Base-by-base conservation (phyloP, 2,797 vertebrate species). In the Anguilla marmorata region DNA sequence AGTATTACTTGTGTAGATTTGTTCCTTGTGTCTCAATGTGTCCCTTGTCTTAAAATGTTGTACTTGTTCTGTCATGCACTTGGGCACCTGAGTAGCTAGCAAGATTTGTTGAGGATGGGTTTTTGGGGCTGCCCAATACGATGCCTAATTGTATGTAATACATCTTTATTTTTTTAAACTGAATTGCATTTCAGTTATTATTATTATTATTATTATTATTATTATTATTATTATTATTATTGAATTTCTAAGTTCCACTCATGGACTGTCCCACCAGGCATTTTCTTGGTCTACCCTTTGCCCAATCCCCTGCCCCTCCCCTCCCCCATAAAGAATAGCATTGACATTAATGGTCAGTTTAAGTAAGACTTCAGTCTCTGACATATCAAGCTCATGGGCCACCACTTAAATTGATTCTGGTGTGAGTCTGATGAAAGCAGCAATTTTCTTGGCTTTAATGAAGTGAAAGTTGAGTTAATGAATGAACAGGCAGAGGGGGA, bases 41-140 rank as follows among this genome's bases (percentile, higher is more conserved):
- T 69, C 63, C 56, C 56, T 69, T 69, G 63, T 27, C 63, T n/a
- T 69, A 69, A 69, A 27, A 69, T 69, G 63, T 69, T 69, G 63
- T n/a, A n/a, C n/a, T 69, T n/a, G 27, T 69, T 58, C 16, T 16
- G 12, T 58, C 14, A 58, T 69, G 63, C 63, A 69, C 24, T 69
- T 69, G 63, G 60, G 60, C 41, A 63, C 24, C 0, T 24, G 60
- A 63, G 3, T 60, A 19, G 16, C 63, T n/a, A 27, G 63, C 24
- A n/a, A n/a, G 63, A 69, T 69, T 58, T 69, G 63, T 24, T 27
- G 7, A 69, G 24, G 63, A 27, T 69, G 63, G 24, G 63, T n/a
- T 69, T 69, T 69, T 69, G 24, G 24, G 56, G 56, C 56, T 58
- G 56, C 14, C 24, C 63, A 69, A 69, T 69, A 69, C n/a, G 9